These are phyloP conservation scores for Drosophila elegans DNA, from an alignment of 1,140 invertebrate genomes.

Conservation along the genomic window DNA sequence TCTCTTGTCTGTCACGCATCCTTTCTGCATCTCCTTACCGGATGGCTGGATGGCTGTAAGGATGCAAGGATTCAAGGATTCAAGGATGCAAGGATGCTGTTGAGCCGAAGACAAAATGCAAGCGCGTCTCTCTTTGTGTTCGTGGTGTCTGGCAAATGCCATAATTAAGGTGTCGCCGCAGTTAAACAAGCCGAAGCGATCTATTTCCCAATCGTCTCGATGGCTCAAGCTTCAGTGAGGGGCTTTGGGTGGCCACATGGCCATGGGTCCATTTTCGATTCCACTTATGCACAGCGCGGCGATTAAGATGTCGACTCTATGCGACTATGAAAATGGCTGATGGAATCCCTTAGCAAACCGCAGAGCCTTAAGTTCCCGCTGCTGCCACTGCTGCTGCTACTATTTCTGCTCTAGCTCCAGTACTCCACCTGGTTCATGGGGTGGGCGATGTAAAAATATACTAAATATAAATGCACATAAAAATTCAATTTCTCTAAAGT, in stretches of 20 bases:
- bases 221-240: neutral
- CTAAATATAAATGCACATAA: slow-evolving; percentile 83
- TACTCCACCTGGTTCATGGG: slow-evolving; percentile 19
- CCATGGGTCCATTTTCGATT: slow-evolving; percentile 43
- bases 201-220: slow-evolving; percentile 20
- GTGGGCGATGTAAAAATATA: slow-evolving; percentile 69
- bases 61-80: slow-evolving; percentile 11
- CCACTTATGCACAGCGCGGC: slow-evolving; percentile 47
- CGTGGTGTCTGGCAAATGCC: slow-evolving; percentile 44
- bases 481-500: slow-evolving; percentile 83
- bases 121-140: neutral
- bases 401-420: neutral
- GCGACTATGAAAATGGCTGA: slow-evolving; percentile 68
- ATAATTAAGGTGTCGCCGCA: slow-evolving; percentile 71
- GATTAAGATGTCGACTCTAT: slow-evolving; percentile 68
- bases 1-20: slow-evolving; percentile 51
- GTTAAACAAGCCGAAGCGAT: slow-evolving; percentile 36
- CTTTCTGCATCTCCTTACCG: slow-evolving; percentile 12
- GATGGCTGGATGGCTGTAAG: slow-evolving; percentile 2
- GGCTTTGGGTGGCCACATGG: neutral
- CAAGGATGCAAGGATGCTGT: slow-evolving; percentile 15
- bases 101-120: slow-evolving; percentile 4
- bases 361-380: slow-evolving; percentile 30
- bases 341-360: slow-evolving; percentile 45
- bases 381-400: no score